These are phyloP conservation scores for Salvelinus fontinalis DNA, from an alignment of 2,113 vertebrate genomes.

Conservation along the genomic window DNA sequence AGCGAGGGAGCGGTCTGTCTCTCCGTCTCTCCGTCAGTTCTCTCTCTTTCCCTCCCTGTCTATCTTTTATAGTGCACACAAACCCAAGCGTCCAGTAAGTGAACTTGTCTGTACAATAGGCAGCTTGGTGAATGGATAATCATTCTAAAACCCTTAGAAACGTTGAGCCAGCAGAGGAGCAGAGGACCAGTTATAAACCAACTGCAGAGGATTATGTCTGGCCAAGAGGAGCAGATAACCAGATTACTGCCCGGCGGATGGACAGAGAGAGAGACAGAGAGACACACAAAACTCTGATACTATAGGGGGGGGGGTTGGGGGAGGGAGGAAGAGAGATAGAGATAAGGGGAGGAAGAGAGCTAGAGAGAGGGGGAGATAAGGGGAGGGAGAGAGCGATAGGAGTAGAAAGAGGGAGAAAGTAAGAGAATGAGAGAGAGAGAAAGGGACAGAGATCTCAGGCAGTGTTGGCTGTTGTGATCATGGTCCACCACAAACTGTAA, in stretches of 20 bases:
- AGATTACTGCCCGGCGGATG: not conserved
- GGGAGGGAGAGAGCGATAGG: no score
- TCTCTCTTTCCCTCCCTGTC: not conserved
- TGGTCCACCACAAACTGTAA: not conserved
- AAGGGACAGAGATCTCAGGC: not conserved
- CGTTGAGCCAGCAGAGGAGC: not conserved
- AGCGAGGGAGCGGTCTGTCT: conserved; percentile 38
- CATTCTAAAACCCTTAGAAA: not conserved
- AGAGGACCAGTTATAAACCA: not conserved
- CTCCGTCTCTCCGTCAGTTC: not conserved
- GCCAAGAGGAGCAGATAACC: conserved; percentile 4
- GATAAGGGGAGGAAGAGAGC: not conserved
- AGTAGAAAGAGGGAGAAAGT: not conserved
- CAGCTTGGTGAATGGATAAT: not conserved
- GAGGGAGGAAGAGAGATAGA: not conserved
- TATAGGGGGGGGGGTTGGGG: not conserved
- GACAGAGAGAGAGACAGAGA: not conserved
- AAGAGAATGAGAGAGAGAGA: not conserved
- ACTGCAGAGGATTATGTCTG: not conserved
- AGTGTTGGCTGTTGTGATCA: not conserved
- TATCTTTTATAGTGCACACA: not conserved
- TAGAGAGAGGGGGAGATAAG: not conserved
- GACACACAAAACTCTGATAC: not conserved
- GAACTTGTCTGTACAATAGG: no score
- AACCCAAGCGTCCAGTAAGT: not conserved